A percentile compares a stretch with the other conserved stretches of the same genome.
Evolutionary conservation across 35 echinoderm and acorn worm genomes (phyloP).

Genomic region (Apostichopus japonicus): DNA sequence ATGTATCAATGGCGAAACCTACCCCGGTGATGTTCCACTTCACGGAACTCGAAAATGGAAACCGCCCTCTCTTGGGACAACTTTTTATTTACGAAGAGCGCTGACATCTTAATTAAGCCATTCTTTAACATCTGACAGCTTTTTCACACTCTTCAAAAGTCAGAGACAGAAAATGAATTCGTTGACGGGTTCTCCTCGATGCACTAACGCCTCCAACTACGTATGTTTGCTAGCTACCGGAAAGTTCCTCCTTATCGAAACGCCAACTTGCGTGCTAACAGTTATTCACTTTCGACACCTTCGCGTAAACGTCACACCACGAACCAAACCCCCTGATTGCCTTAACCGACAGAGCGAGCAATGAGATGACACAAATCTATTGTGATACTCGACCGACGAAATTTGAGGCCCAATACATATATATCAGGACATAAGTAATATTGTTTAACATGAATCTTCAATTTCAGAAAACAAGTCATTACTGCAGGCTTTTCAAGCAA

Average conservation of each 20-base stretch:
- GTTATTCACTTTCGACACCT: background rate
- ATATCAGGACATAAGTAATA: background rate
- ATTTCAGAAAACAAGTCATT: background rate
- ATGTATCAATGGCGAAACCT: slow-evolving; percentile 48
- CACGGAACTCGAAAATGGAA: slow-evolving; percentile 58
- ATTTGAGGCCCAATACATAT: background rate
- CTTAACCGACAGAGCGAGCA: background rate
- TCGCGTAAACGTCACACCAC: background rate
- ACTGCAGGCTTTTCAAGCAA: too few relatives aligned
- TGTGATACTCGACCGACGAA: background rate
- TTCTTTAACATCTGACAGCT: slow-evolving; percentile 49
- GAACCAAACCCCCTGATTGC: background rate
- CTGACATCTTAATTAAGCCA: slow-evolving; percentile 66
- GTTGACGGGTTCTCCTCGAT: slow-evolving; percentile 13
- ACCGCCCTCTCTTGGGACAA: slow-evolving; percentile 50
- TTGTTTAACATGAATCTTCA: background rate
- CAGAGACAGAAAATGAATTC: slow-evolving; percentile 41
- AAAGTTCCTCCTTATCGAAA: background rate
- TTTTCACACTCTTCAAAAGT: slow-evolving; percentile 26
- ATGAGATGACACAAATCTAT: background rate
- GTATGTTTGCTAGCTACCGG: background rate
- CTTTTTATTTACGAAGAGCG: slow-evolving; percentile 9
- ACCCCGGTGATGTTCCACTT: slow-evolving; percentile 54
- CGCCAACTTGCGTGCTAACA: background rate
- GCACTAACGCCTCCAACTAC: slow-evolving; percentile 35